A percentile compares a stretch with the other conserved stretches of the same genome.
These are phyloP conservation scores for Leptosomus discolor DNA, from an alignment of 2,113 vertebrate genomes.

Conservation along the genomic window DNA sequence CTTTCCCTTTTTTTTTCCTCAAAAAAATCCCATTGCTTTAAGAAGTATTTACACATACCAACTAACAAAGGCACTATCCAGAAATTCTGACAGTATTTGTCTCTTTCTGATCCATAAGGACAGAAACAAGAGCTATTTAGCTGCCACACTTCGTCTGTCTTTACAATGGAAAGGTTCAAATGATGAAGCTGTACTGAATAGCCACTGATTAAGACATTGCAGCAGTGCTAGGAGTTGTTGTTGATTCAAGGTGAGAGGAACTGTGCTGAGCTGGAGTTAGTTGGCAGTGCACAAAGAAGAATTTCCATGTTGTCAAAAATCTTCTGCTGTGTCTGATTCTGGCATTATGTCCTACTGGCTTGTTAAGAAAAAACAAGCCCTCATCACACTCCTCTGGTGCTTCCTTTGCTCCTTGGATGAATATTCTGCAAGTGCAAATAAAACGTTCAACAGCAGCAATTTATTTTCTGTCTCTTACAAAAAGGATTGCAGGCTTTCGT, in stretches of 20 bases:
- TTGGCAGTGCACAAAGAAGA: neutral
- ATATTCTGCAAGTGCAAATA: slow-evolving; percentile 43
- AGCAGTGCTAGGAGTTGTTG: neutral
- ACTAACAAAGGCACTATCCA: neutral
- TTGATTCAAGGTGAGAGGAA: slow-evolving; percentile 34
- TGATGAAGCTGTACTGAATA: neutral
- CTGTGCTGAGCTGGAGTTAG: neutral
- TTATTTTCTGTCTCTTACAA: slow-evolving; percentile 11
- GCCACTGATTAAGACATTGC: slow-evolving; percentile 24
- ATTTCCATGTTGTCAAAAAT: slow-evolving; percentile 50
- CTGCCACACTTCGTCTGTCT: neutral
- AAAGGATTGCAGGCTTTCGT: neutral
- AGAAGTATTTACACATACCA: neutral
- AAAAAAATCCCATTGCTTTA: neutral
- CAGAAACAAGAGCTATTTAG: slow-evolving; percentile 38
- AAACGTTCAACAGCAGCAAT: slow-evolving; percentile 5
- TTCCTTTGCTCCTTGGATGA: slow-evolving; percentile 39
- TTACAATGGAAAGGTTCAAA: neutral
- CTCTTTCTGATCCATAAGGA: neutral
- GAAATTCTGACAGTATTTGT: slow-evolving; percentile 1
- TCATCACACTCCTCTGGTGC: neutral
- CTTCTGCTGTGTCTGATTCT: neutral
- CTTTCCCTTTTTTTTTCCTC: neutral
- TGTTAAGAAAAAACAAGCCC: slow-evolving; percentile 13
- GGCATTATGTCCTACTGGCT: slow-evolving; percentile 14